Evolutionary conservation across 2,888 invertebrate species (phyloP).

Genomic region (Caenorhabditis sulstoni): DNA sequence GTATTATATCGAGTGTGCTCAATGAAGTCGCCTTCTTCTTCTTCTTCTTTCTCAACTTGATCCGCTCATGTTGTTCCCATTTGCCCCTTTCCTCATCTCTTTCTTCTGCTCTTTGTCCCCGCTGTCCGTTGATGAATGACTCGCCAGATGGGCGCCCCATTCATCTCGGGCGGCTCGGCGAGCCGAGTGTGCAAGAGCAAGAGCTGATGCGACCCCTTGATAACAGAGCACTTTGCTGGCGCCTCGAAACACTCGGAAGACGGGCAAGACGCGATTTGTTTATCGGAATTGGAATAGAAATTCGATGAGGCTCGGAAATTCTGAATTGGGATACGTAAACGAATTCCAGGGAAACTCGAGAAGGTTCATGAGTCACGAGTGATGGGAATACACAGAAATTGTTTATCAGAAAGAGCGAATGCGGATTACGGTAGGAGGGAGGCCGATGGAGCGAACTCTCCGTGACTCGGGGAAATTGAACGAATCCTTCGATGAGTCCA

Average conservation of each 20-base stretch:
- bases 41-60: too few relatives aligned
- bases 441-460: too few relatives aligned
- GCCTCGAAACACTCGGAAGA: conserved; percentile 1
- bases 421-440: too few relatives aligned
- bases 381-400: not conserved
- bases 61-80: conserved; percentile 13
- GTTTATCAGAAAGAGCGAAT: not conserved
- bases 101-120: conserved; percentile 40
- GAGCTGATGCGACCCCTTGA: conserved; percentile 29
- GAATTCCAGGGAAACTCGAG: too few relatives aligned
- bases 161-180: conserved; percentile 11
- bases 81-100: too few relatives aligned
- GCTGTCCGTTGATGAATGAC: conserved; percentile 29
- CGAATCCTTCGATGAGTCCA: too few relatives aligned
- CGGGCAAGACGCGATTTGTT: not conserved
- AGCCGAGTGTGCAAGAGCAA: not conserved
- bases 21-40: conserved; percentile 16
- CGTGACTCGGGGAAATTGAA: too few relatives aligned
- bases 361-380: too few relatives aligned
- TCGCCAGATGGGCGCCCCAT: conserved; percentile 25
- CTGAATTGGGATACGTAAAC: too few relatives aligned
- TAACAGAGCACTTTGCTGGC: conserved; percentile 14
- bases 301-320: not conserved
- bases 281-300: not conserved
- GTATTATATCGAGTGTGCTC: conserved; percentile 40